Conservation (phyloP, 2,888 invertebrate species). For the Sphecodes monilicornis region DNA sequence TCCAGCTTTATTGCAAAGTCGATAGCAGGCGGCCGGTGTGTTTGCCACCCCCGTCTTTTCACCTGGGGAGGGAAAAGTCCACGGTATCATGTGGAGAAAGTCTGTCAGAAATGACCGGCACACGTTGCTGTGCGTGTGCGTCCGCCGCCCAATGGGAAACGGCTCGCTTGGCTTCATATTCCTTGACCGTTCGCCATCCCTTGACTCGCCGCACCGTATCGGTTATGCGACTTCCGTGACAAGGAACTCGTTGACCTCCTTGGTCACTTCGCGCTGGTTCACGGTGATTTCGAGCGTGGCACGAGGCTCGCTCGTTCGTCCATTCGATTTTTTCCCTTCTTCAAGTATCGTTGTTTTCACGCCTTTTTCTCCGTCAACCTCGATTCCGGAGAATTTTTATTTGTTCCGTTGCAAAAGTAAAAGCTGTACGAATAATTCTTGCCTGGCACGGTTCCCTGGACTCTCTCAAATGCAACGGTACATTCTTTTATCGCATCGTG, state of each 20-base stretch:
- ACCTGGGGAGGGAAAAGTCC: conserved; percentile 10
- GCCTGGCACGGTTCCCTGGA: neutral
- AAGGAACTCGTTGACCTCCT: conserved; percentile 49
- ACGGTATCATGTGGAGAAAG: conserved; percentile 18
- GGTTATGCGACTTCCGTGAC: conserved; percentile 35
- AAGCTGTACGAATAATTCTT: neutral
- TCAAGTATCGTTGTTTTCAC: neutral
- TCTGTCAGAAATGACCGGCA: conserved; percentile 26
- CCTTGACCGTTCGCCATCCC: conserved; percentile 2
- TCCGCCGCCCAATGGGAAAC: neutral
- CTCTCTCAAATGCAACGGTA: neutral
- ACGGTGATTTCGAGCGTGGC: neutral
- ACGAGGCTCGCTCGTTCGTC: neutral
- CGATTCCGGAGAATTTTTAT: neutral
- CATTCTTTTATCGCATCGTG: neutral
- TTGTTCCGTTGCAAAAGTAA: neutral
- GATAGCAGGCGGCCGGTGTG: conserved; percentile 18
- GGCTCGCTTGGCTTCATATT: neutral
- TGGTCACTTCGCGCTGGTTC: neutral
- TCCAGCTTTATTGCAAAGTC: conserved; percentile 44
- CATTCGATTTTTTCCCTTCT: neutral
- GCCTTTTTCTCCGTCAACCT: neutral
- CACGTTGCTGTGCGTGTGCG: conserved; percentile 2
- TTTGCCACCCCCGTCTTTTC: neutral
- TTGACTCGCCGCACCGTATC: conserved; percentile 1